Conservation (phyloP, 2,797 vertebrate species). For the Clarias fuscus region DNA sequence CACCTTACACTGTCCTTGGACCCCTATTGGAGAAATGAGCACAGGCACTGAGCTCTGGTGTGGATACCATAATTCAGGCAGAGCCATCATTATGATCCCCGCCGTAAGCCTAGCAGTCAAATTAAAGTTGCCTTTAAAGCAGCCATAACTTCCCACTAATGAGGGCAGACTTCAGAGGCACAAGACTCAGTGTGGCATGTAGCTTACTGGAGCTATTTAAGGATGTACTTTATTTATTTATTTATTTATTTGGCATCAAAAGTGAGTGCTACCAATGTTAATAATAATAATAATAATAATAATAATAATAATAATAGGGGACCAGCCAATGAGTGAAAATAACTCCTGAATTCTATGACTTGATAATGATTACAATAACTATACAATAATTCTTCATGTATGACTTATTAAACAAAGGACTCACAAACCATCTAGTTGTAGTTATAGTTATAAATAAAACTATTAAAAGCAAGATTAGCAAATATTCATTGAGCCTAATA, state of each 20-base stretch:
- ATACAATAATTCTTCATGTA: neutral
- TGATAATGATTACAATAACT: too few species aligned
- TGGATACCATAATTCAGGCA: conserved; percentile 41
- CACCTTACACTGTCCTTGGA: conserved; percentile 30
- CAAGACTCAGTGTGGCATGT: conserved; percentile 62
- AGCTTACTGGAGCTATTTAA: conserved; percentile 53
- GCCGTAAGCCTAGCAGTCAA: conserved; percentile 49
- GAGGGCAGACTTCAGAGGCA: conserved; percentile 58
- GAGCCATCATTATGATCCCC: conserved; percentile 52
- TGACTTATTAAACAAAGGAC: neutral
- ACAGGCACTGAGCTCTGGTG: conserved; percentile 15
- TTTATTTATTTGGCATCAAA: conserved; percentile 50
- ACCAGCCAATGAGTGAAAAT: too few species aligned
- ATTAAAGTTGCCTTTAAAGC: conserved; percentile 58
- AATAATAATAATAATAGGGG: neutral
- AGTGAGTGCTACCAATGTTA: neutral
- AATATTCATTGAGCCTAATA: neutral
- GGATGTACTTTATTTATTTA: conserved; percentile 45
- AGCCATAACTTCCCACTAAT: conserved; percentile 62
- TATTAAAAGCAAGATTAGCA: neutral
- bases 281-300: neutral
- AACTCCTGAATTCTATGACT: too few species aligned
- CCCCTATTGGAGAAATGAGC: conserved; percentile 26
- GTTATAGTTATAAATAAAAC: neutral
- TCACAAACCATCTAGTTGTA: neutral